Percentiles rank a stretch among this genome's conserved stretches.
These are phyloP conservation scores for Lycorma delicatula DNA, from an alignment of 1,140 invertebrate genomes.

Conservation along the genomic window DNA sequence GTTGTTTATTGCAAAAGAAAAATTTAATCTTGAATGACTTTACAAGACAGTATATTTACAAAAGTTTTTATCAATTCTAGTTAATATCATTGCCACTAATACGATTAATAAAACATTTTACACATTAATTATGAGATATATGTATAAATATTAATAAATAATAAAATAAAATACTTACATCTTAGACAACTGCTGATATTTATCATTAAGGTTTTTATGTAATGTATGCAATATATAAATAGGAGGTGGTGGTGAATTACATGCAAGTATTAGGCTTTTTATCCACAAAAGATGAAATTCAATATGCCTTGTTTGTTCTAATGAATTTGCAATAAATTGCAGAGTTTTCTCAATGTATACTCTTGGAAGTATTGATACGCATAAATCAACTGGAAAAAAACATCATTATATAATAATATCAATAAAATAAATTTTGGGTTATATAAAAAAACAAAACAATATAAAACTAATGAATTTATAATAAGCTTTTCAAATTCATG, in stretches of 20 bases:
- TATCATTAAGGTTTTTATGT: slow-evolving; percentile 72
- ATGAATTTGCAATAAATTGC: slow-evolving; percentile 52
- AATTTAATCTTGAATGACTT: neutral
- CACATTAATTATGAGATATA: neutral
- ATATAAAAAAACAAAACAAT: neutral
- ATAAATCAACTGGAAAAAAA: slow-evolving; percentile 64
- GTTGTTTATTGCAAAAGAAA: neutral
- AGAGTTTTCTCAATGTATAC: slow-evolving; percentile 69
- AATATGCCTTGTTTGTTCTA: slow-evolving; percentile 71
- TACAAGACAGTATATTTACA: neutral
- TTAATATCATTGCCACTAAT: neutral
- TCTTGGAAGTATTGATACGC: slow-evolving; percentile 55
- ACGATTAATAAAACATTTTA: neutral
- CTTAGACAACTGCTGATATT: slow-evolving; percentile 72
- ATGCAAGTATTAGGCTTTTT: slow-evolving; percentile 53
- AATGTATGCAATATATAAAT: slow-evolving; percentile 58
- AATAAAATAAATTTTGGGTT: neutral
- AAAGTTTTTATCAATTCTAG: neutral
- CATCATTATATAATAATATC: neutral
- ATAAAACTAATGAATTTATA: neutral
- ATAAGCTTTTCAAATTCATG: neutral
- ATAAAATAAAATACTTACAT: slow-evolving; percentile 53
- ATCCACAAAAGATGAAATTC: slow-evolving; percentile 85
- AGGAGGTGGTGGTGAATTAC: slow-evolving; percentile 43
- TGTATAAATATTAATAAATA: neutral